Evolutionary conservation across 2,888 invertebrate species (phyloP).

Genomic region (Mongoloraphidia duomilia): DNA sequence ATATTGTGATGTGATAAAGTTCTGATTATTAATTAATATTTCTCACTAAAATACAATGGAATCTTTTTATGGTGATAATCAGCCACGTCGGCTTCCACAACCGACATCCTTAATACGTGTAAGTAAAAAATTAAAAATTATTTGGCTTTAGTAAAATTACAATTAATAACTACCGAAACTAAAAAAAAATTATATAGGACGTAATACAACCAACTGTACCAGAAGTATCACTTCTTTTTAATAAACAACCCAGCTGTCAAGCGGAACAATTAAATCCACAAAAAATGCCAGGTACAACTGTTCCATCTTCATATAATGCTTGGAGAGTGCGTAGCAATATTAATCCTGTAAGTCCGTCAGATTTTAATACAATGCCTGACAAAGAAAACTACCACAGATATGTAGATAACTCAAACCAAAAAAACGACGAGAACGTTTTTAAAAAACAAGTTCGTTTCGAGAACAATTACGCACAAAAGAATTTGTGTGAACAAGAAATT

Average conservation of each 20-base stretch:
- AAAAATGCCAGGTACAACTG: neutral
- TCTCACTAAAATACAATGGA: neutral
- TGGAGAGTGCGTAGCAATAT: neutral
- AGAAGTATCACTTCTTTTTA: neutral
- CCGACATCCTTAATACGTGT: neutral
- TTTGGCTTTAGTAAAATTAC: neutral
- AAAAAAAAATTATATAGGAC: neutral
- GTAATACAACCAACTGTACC: neutral
- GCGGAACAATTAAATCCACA: too few relatives aligned
- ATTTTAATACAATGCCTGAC: too few relatives aligned
- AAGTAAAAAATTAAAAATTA: neutral
- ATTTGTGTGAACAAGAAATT: too few relatives aligned
- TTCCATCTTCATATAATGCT: slow-evolving; percentile 1
- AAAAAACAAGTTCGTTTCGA: slow-evolving; percentile 3
- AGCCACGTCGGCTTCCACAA: neutral
- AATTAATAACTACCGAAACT: too few relatives aligned
- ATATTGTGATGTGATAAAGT: too few relatives aligned
- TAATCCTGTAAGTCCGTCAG: too few relatives aligned
- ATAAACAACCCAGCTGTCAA: neutral
- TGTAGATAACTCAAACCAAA: too few relatives aligned
- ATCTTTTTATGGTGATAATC: slow-evolving; percentile 1
- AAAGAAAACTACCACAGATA: neutral
- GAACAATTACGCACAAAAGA: too few relatives aligned
- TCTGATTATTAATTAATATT: too few relatives aligned
- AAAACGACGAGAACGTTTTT: neutral